Conservation (phyloP, 2,113 vertebrate species). For the Odocoileus hemionus region DNA sequence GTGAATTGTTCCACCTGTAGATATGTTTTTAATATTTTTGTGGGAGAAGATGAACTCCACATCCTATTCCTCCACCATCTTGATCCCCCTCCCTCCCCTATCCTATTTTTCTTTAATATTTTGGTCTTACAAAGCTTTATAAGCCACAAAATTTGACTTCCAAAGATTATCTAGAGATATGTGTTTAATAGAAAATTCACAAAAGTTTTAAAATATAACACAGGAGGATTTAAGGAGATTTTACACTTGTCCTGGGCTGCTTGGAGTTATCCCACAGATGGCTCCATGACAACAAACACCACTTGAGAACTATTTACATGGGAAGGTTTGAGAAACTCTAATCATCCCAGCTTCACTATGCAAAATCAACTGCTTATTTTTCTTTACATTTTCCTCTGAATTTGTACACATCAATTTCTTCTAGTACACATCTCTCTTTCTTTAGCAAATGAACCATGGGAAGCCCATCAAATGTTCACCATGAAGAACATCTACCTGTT, state of each 20-base stretch:
- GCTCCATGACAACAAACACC: neutral
- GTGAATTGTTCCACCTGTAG: neutral
- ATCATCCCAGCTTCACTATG: neutral
- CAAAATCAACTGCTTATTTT: neutral
- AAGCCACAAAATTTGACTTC: neutral
- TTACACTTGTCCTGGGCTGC: neutral
- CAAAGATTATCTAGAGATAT: neutral
- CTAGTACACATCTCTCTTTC: neutral
- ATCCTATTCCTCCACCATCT: neutral
- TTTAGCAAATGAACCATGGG: neutral
- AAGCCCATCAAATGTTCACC: neutral
- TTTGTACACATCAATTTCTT: neutral
- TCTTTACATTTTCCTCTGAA: neutral
- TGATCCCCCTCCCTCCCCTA: neutral
- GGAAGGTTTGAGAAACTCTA: neutral
- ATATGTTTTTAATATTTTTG: neutral
- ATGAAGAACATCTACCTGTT: neutral
- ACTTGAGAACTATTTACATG: neutral
- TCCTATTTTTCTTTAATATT: neutral
- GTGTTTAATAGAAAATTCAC: neutral
- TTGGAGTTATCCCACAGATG: neutral
- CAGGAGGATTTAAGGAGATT: neutral
- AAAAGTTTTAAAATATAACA: neutral
- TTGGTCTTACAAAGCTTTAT: neutral
- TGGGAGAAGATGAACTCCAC: neutral